Evolutionary conservation across 1,140 invertebrate species (phyloP).

Genomic region (Protaetia brevitarsis): DNA sequence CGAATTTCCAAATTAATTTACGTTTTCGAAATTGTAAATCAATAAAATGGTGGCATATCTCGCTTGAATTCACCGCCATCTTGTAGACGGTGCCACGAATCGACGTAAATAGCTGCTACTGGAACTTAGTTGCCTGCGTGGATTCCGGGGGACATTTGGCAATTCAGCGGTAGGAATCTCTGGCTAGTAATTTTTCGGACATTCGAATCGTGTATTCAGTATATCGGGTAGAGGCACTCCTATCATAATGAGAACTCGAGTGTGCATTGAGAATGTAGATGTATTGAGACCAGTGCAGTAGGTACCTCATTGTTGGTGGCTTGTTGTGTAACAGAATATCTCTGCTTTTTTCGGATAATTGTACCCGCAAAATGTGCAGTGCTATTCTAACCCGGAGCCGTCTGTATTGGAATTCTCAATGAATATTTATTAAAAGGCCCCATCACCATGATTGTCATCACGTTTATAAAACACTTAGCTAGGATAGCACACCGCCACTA

Average conservation of each 20-base stretch:
- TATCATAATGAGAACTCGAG: conserved; percentile 2
- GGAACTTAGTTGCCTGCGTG: not conserved
- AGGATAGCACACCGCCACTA: not conserved
- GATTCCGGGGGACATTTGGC: not conserved
- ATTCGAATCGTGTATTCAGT: not conserved
- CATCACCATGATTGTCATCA: too few relatives aligned
- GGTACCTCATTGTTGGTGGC: not conserved
- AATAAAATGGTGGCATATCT: not conserved
- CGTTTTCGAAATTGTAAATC: too few relatives aligned
- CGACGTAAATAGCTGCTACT: not conserved
- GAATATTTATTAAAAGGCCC: not conserved
- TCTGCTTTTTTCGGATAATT: not conserved
- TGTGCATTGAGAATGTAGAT: not conserved
- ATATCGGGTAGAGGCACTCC: not conserved
- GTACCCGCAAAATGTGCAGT: not conserved
- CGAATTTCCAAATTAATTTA: too few relatives aligned
- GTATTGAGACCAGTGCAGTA: conserved; percentile 4
- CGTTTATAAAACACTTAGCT: not conserved
- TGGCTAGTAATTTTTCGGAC: not conserved
- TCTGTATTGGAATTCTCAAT: not conserved
- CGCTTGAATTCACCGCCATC: not conserved
- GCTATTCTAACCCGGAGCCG: not conserved
- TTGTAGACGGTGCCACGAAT: not conserved
- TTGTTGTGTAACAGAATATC: conserved; percentile 1
- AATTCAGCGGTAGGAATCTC: not conserved